Percentiles rank a stretch among this genome's conserved stretches.
phyloP scores from a whole-genome alignment of 2,888 invertebrate species.

The Bimastos eiseni region DNA sequence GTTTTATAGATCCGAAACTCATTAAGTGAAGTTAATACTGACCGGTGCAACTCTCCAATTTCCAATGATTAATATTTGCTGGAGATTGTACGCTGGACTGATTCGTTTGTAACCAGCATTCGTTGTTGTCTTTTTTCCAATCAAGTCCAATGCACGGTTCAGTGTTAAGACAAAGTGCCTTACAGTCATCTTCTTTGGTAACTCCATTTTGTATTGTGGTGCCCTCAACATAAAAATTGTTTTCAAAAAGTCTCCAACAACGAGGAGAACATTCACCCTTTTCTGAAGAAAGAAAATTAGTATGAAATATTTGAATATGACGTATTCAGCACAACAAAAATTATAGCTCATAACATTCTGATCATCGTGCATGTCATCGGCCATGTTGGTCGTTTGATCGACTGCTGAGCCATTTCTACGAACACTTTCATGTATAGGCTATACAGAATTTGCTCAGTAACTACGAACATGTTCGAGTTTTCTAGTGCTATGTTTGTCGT shows the following conservation, averaged over 20 bases:
- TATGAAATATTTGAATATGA: no score
- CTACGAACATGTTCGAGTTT: no score
- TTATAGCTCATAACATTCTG: no score
- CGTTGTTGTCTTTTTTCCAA: not conserved
- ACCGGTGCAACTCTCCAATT: not conserved
- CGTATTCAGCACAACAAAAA: no score
- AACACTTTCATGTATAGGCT: no score
- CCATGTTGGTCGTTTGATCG: no score
- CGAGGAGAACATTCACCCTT: not conserved
- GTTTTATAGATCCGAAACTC: not conserved
- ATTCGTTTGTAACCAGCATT: not conserved
- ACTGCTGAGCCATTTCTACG: no score
- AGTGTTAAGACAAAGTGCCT: not conserved
- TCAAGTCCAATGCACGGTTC: not conserved
- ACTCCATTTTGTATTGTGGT: not conserved
- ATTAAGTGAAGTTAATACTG: not conserved
- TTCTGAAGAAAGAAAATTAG: not conserved
- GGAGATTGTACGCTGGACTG: fast-evolving
- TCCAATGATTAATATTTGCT: not conserved
- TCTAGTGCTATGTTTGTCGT: no score
- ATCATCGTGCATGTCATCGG: no score
- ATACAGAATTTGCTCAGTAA: no score
- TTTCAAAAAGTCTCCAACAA: not conserved
- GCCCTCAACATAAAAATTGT: not conserved
- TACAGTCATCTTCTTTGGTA: not conserved